Evolutionary conservation across 2,888 invertebrate species (phyloP).

Genomic region (Lucinisca nassula): DNA sequence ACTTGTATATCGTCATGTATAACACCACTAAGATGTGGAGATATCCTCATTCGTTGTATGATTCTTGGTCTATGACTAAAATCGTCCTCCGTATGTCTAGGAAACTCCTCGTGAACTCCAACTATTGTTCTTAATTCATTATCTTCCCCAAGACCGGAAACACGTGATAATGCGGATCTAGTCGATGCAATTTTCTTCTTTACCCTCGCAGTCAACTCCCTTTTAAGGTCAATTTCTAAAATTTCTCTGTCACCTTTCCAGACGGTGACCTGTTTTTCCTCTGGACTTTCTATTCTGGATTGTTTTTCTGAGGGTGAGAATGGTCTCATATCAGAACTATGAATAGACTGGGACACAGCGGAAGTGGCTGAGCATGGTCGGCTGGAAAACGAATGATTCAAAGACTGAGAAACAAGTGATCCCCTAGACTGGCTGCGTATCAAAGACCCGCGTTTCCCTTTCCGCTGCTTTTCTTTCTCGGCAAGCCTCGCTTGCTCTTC

Average conservation of each 20-base stretch:
- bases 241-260: conserved; percentile 81
- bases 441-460: neutral
- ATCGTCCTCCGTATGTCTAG: conserved; percentile 77
- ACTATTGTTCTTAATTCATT: conserved; percentile 68
- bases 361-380: conserved; percentile 30
- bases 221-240: conserved; percentile 78
- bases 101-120: conserved; percentile 76
- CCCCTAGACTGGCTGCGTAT: neutral
- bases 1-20: conserved; percentile 82
- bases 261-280: conserved; percentile 65
- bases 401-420: neutral
- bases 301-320: conserved; percentile 48
- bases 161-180: conserved; percentile 73
- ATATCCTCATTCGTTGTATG: conserved; percentile 82
- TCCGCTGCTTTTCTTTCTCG: conserved; percentile 39
- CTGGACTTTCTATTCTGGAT: neutral
- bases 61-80: conserved; percentile 79
- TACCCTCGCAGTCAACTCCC: conserved; percentile 76
- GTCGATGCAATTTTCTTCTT: conserved; percentile 73
- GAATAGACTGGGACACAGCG: conserved; percentile 20
- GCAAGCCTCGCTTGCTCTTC: conserved; percentile 47
- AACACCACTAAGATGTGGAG: conserved; percentile 82
- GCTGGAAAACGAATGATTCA: neutral
- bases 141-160: conserved; percentile 79
- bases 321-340: conserved; percentile 60